Percentiles rank a stretch among this genome's conserved stretches.
phyloP scores from a whole-genome alignment of 2,888 invertebrate species.

The Himalopsyche tibetana region DNA sequence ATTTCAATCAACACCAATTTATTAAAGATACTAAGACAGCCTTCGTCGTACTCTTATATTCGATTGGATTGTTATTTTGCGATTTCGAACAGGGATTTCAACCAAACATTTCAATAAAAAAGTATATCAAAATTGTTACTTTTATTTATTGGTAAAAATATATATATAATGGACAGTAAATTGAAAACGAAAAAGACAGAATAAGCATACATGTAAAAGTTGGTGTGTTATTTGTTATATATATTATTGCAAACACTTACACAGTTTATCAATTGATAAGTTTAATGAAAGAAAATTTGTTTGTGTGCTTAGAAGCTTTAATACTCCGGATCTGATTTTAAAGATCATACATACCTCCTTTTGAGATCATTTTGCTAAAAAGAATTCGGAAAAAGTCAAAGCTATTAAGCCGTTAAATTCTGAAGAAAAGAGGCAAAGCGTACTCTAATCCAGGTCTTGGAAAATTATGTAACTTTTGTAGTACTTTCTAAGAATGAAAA shows the following conservation, averaged over 20 bases:
- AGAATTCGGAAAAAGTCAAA: constrained; percentile 31
- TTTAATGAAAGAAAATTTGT: neutral
- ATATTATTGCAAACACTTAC: too few relatives aligned
- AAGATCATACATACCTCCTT: constrained; percentile 14
- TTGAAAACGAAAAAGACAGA: too few relatives aligned
- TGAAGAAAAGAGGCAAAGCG: constrained; percentile 11
- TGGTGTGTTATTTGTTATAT: too few relatives aligned
- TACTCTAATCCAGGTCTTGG: constrained; percentile 7
- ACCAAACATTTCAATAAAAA: too few relatives aligned
- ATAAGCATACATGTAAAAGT: too few relatives aligned
- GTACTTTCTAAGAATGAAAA: constrained; percentile 35
- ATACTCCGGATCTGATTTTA: neutral
- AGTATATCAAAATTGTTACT: too few relatives aligned
- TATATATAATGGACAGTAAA: too few relatives aligned
- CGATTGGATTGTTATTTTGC: constrained; percentile 18
- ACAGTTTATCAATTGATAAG: too few relatives aligned
- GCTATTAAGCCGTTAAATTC: constrained; percentile 38
- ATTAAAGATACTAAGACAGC: constrained; percentile 1
- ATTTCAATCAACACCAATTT: constrained; percentile 51
- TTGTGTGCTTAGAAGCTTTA: neutral
- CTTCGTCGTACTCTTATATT: neutral
- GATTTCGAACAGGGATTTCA: too few relatives aligned
- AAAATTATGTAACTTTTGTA: constrained; percentile 37
- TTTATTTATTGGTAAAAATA: too few relatives aligned
- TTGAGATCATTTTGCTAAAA: neutral